A percentile compares a stretch with the other conserved stretches of the same genome.
These are phyloP conservation scores for Coendou prehensilis DNA, from an alignment of 2,797 vertebrate genomes.

Conservation along the genomic window DNA sequence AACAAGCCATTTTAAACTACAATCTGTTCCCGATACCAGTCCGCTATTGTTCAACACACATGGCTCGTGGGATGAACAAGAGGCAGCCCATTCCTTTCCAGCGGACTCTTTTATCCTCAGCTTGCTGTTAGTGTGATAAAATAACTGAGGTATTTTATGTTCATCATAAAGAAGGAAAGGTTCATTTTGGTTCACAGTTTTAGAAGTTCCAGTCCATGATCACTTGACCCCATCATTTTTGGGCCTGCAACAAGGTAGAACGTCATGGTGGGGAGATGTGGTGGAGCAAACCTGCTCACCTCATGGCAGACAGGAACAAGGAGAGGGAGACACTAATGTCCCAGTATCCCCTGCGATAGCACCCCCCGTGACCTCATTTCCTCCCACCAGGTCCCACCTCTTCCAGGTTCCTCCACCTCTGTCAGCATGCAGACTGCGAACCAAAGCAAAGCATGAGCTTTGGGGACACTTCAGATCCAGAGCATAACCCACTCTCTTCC, in stretches of 20 bases:
- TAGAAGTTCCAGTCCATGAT: neutral
- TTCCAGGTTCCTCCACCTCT: no score
- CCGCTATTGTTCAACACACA: neutral
- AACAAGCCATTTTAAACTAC: neutral
- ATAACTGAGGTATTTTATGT: neutral
- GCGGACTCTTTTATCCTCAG: neutral
- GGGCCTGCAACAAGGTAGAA: neutral
- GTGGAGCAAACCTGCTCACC: neutral
- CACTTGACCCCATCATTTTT: neutral
- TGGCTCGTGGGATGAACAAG: neutral
- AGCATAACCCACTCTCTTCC: no score
- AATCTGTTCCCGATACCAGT: neutral
- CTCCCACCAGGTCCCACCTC: neutral
- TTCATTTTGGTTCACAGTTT: neutral
- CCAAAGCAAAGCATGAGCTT: accelerated
- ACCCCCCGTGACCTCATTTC: neutral
- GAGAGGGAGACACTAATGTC: neutral
- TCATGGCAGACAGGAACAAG: neutral
- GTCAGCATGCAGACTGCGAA: no score
- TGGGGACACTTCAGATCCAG: neutral
- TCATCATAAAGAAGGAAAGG: neutral
- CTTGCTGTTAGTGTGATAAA: neutral
- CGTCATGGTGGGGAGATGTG: neutral
- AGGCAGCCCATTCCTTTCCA: neutral
- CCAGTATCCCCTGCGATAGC: no score